A percentile compares a stretch with the other conserved stretches of the same genome.
Conservation (phyloP, 2,113 vertebrate genomes). For the Leiothrix lutea region DNA sequence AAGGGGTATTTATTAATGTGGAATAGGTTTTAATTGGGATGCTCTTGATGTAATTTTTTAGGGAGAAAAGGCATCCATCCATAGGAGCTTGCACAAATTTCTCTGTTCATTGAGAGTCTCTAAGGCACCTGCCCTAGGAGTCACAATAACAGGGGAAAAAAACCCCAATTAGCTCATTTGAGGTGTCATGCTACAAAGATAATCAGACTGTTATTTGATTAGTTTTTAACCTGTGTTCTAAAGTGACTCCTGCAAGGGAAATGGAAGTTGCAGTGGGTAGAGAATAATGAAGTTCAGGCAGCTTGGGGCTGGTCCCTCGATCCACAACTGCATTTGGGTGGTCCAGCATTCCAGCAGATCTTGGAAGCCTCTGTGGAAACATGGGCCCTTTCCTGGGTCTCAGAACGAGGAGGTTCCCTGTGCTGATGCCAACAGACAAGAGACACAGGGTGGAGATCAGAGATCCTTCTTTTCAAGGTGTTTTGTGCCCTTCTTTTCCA, state of each 20-base stretch:
- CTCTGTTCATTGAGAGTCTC: not conserved
- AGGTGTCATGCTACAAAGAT: not conserved
- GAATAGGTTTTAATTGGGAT: not conserved
- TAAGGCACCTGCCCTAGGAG: not conserved
- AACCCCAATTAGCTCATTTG: not conserved
- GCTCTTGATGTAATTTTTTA: not conserved
- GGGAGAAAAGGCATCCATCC: not conserved
- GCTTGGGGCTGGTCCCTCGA: not conserved
- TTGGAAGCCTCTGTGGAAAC: rapidly evolving
- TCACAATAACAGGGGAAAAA: not conserved
- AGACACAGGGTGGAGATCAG: not conserved
- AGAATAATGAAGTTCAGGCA: not conserved
- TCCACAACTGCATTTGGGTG: not conserved
- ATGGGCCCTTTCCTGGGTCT: not conserved
- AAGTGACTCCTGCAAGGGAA: not conserved
- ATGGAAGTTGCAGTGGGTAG: not conserved
- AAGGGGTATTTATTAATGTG: not conserved
- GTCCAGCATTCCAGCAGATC: not conserved
- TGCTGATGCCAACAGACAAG: rapidly evolving
- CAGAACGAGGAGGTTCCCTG: rapidly evolving
- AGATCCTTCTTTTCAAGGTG: not conserved
- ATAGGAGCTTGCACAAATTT: not conserved
- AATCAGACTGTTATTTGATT: not conserved
- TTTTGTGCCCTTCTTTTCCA: not conserved
- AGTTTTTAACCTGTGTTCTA: not conserved